These are phyloP conservation scores for Boloria euphrosyne DNA, from an alignment of 2,888 invertebrate species.

Conservation along the genomic window DNA sequence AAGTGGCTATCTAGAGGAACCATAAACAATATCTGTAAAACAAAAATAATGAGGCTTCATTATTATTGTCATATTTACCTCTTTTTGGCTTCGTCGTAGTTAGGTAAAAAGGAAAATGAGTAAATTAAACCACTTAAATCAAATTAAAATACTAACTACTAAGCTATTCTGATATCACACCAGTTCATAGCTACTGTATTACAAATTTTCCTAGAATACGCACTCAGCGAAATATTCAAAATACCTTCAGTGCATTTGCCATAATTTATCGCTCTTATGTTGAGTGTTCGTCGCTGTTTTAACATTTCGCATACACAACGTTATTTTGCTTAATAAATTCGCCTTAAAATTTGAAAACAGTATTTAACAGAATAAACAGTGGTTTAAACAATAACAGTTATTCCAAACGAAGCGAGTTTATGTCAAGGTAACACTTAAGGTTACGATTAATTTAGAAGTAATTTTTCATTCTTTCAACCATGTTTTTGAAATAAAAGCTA, in stretches of 20 bases:
- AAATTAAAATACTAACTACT: too few species aligned
- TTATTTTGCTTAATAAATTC: conserved; percentile 17
- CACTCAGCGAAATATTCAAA: conserved; percentile 15
- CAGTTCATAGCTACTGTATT: too few species aligned
- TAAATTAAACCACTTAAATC: too few species aligned
- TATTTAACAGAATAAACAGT: not conserved
- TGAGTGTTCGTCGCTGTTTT: conserved; percentile 3
- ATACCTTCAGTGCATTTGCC: conserved; percentile 14
- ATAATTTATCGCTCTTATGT: conserved; percentile 19
- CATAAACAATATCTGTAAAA: too few species aligned
- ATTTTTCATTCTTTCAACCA: not conserved
- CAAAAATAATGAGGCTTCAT: too few species aligned
- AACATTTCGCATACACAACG: not conserved
- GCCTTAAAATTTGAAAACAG: not conserved
- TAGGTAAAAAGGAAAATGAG: too few species aligned
- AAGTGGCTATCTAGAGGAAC: too few species aligned
- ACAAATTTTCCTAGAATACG: not conserved
- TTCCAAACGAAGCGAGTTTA: not conserved
- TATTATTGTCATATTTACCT: too few species aligned
- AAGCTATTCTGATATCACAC: too few species aligned
- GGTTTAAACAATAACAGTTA: not conserved
- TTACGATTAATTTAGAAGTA: not conserved
- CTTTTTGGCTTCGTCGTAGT: too few species aligned
- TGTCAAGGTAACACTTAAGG: too few species aligned
- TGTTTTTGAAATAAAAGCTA: too few species aligned